Evolutionary conservation across 2,797 vertebrate genomes (phyloP).

Genomic region (Onychomys arenicola): DNA sequence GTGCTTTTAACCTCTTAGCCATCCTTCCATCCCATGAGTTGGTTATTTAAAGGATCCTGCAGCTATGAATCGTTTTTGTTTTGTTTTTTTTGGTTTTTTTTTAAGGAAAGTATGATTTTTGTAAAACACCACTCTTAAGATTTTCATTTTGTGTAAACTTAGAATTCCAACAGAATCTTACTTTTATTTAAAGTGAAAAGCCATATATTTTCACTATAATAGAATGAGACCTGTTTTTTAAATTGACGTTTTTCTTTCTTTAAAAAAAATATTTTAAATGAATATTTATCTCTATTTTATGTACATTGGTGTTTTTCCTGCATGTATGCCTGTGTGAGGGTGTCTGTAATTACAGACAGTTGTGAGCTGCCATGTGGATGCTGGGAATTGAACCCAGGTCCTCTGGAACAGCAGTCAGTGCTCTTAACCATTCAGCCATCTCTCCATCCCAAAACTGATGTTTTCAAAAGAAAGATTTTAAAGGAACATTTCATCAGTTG

Average conservation of each 20-base stretch:
- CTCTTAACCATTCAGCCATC: neutral
- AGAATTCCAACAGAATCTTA: conserved; percentile 48
- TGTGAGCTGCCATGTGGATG: neutral
- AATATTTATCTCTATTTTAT: neutral
- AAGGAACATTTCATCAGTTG: neutral
- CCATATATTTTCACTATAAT: conserved; percentile 46
- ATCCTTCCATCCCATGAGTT: too few species aligned
- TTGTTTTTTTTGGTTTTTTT: conserved; percentile 61
- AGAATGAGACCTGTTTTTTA: conserved; percentile 51
- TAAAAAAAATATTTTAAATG: neutral
- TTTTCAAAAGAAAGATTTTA: conserved; percentile 50
- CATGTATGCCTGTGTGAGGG: neutral
- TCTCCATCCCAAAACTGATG: neutral
- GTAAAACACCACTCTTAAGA: conserved; percentile 39
- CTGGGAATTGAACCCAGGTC: neutral
- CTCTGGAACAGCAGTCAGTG: neutral
- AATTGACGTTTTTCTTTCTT: neutral
- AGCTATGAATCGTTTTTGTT: conserved; percentile 37
- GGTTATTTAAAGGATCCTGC: conserved; percentile 52
- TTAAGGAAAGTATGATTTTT: conserved; percentile 52
- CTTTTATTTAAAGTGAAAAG: conserved; percentile 56
- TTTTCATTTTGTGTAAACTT: conserved; percentile 64
- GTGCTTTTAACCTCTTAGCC: too few species aligned
- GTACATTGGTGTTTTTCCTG: neutral
- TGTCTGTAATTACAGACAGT: neutral